These are phyloP conservation scores for Meiosimyza platycephala DNA, from an alignment of 2,888 invertebrate species.

Conservation along the genomic window DNA sequence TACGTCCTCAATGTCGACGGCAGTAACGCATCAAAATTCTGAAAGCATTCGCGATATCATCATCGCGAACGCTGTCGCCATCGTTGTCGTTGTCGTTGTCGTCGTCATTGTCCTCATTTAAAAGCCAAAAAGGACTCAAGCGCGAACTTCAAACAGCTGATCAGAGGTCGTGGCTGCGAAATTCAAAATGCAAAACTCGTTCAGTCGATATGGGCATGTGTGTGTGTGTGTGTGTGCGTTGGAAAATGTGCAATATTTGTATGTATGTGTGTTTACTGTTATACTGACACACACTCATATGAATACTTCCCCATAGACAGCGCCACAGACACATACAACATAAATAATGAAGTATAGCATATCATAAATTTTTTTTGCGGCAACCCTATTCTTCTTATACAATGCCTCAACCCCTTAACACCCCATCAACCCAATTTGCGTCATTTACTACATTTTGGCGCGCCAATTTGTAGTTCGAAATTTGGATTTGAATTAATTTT, in stretches of 20 bases:
- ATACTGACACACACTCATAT: not conserved
- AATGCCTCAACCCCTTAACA: constrained; percentile 48
- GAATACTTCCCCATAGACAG: not conserved
- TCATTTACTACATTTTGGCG: too few species aligned
- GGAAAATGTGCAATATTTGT: not conserved
- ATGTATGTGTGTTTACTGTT: not conserved
- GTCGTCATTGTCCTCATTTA: not conserved
- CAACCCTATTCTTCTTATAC: constrained; percentile 48
- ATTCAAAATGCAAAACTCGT: constrained; percentile 37
- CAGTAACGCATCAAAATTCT: constrained; percentile 5
- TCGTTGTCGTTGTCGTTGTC: constrained; percentile 36
- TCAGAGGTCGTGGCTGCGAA: constrained; percentile 15
- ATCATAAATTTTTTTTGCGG: constrained; percentile 17
- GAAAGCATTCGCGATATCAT: constrained; percentile 31
- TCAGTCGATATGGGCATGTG: not conserved
- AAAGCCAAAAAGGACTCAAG: too few species aligned
- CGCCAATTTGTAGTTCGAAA: constrained; percentile 61
- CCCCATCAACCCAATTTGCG: not conserved
- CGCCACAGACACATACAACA: constrained; percentile 7
- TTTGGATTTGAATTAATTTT: constrained; percentile 59
- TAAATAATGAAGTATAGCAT: constrained; percentile 4
- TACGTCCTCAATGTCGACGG: not conserved
- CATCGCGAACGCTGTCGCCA: constrained; percentile 37
- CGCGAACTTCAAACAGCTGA: constrained; percentile 27
- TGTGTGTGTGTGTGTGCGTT: too few species aligned